phyloP scores from a whole-genome alignment of 2,888 invertebrate species.

The Lathronympha strigana region DNA sequence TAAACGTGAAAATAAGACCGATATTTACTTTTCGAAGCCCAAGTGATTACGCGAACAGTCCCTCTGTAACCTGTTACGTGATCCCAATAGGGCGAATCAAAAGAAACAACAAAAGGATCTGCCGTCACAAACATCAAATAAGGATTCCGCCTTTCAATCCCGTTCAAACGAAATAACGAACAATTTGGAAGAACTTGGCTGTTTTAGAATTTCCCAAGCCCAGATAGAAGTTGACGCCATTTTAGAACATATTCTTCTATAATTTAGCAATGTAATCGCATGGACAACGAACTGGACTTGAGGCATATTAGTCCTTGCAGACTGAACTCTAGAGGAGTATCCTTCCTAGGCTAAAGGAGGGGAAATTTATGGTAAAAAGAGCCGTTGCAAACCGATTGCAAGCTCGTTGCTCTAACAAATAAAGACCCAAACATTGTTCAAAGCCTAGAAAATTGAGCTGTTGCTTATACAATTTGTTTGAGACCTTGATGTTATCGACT shows the following conservation, averaged over 20 bases:
- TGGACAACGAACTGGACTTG: not conserved
- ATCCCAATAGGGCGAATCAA: not conserved
- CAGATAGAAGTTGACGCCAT: not conserved
- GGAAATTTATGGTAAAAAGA: constrained; percentile 20
- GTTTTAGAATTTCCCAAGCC: not conserved
- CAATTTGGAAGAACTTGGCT: constrained; percentile 16
- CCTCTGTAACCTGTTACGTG: not conserved
- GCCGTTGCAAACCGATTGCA: not conserved
- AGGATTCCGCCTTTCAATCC: constrained; percentile 19
- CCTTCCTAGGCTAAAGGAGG: not conserved
- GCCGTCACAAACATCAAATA: constrained; percentile 17
- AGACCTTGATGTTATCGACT: not conserved
- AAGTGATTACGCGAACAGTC: not conserved
- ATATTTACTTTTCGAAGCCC: not conserved
- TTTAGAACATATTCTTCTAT: not conserved
- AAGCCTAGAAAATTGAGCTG: constrained; percentile 1
- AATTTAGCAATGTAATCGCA: not conserved
- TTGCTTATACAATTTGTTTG: not conserved
- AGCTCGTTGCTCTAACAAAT: constrained; percentile 6
- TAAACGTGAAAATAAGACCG: not conserved
- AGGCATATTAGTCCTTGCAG: not conserved
- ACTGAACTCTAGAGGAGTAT: not conserved
- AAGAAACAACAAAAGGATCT: not conserved
- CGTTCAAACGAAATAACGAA: constrained; percentile 32
- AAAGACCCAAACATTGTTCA: constrained; percentile 1